Base-by-base conservation (phyloP, 1,140 invertebrate genomes). In the Eupristina koningsbergeri region DNA sequence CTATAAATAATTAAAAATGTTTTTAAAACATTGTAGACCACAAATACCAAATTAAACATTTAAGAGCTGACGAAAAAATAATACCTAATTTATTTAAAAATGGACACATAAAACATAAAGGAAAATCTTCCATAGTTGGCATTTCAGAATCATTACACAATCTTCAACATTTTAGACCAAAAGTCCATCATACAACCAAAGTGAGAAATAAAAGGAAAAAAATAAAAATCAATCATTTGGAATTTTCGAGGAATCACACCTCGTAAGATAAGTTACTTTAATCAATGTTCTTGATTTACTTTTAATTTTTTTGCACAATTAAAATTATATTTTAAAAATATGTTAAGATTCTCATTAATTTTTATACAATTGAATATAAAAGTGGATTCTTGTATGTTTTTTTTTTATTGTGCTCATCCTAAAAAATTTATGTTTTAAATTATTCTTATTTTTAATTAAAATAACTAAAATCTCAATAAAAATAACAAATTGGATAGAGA, bases 261-360 rank as follows among this genome's bases (percentile, higher is more conserved):
- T 29, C 75, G 75, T 77, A 77, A 77, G 75, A 77, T 77, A 77
- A 77, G 50, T 77, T 77, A 29, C 13, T 75, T 75, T 53, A n/a
- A n/a, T 67, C 64, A 26, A 41, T 13, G 45, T 41, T n/a, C 29
- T 41, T 34, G 26, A 67, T 67, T 67, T 64, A 64, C 0, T 26
- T 71, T 39, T 41, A 8, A 41, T 9, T 13, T 71, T 41, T 22
- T 41, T 58, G 19, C 0, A n/a, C n/a, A n/a, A n/a, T n/a, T n/a
- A n/a, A n/a, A n/a, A n/a, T n/a, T n/a, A n/a, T n/a, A n/a, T n/a
- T n/a, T n/a, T n/a, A n/a, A n/a, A n/a, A n/a, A n/a, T n/a, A n/a
- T n/a, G n/a, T n/a, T n/a, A n/a, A n/a, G n/a, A n/a, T 1, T 58
- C 9, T 3, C 9, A 58, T 58, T 26, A 58, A 8, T 7, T 50